Base-by-base conservation (phyloP, 2,113 vertebrate species). In the Rhea pennata region DNA sequence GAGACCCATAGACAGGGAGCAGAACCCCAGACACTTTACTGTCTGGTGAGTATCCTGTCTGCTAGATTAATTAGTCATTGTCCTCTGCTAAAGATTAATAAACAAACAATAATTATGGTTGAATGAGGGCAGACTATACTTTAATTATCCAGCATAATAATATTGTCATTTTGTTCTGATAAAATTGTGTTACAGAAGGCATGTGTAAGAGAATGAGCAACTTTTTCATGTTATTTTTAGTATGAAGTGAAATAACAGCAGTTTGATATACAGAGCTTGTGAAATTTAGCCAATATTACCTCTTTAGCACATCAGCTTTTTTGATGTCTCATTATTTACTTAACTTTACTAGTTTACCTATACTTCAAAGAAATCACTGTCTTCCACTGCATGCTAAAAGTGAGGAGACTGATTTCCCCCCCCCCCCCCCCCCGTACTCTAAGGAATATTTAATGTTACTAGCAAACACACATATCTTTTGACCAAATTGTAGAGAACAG, bases 141-240 rank as follows among this genome's bases (percentile, higher is more conserved):
- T 22, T 56, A 13, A 29, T 56, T 69, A 29, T 0, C 0, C 58
- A 46, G 59, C 20, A 1, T 59, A 75, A 39, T 70, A 61, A 36
- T 15, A 2, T 27, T 76, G 77, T 36, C 27, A 5, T 91, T 85
- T n/a, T 29, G 31, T 48, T 50, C 14, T 69, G 75, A 29, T 83
- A 8, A 87, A 88, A 33, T 31, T 27, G 61, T 36, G 44, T 48
- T 78, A 33, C 15, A 50, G 46, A 73, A 67, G 61, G 21, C 42
- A 7, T 7, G 42, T 67, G 27, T 46, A 74, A 64, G 72, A 80
- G 39, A 22, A 89, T 75, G 5, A 87, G 67, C 64, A 79, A 31
- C 65, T 86, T 78, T 71, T 50, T 67, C n/a, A 79, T 84, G 15
- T 40, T 73, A 53, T 26, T 40, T 13, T 39, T 65, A 94, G 29